Evolutionary conservation across 2,888 invertebrate genomes (phyloP).

Genomic region (Neuroscelio doddi): DNA sequence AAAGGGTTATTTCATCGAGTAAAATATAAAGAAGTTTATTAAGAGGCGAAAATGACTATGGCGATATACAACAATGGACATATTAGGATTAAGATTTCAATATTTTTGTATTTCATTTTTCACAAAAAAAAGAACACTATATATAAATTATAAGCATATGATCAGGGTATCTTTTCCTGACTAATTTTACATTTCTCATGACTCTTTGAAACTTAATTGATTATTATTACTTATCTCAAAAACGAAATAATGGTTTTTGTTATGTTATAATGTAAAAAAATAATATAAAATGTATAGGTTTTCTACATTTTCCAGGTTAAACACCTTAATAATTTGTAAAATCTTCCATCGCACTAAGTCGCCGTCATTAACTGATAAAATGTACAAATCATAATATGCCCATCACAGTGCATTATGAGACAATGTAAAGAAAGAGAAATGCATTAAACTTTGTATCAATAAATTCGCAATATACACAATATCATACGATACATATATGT

Average conservation of each 20-base stretch:
- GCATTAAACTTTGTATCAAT: conserved; percentile 14
- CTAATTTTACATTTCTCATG: no score
- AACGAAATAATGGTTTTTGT: no score
- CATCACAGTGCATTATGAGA: conserved; percentile 25
- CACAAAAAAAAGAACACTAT: no score
- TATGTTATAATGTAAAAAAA: no score
- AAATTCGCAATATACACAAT: conserved; percentile 34
- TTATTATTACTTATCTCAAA: no score
- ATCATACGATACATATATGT: conserved; percentile 39
- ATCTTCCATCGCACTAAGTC: no score
- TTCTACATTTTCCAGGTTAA: no score
- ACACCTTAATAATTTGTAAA: no score
- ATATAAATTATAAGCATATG: no score
- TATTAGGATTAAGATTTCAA: conserved; percentile 13
- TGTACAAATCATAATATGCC: conserved; percentile 21
- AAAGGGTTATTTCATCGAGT: conserved; percentile 3
- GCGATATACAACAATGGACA: conserved; percentile 32
- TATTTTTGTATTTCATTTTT: background rate
- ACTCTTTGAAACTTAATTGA: no score
- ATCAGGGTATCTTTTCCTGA: no score
- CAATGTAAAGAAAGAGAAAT: conserved; percentile 28
- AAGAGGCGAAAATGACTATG: conserved; percentile 37
- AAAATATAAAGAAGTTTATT: conserved; percentile 26
- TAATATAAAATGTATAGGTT: no score
- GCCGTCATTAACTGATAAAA: background rate